These are phyloP conservation scores for Daphoenositta chrysoptera DNA, from an alignment of 2,113 vertebrate species.

Conservation along the genomic window DNA sequence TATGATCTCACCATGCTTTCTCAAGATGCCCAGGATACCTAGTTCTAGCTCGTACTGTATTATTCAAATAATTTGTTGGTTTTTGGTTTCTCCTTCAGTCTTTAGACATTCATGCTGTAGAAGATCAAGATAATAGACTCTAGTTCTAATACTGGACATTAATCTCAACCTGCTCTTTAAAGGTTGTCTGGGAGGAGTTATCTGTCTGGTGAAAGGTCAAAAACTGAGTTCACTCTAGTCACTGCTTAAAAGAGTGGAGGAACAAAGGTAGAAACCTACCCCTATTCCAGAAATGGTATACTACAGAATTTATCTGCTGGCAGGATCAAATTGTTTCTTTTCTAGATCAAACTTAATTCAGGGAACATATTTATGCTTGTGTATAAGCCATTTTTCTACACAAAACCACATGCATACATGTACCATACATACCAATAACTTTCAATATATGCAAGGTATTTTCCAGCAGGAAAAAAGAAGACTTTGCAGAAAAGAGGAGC, in stretches of 20 bases:
- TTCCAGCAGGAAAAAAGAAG: neutral
- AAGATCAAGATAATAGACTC: neutral
- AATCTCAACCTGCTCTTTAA: neutral
- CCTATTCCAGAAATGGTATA: neutral
- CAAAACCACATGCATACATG: neutral
- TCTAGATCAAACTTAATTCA: neutral
- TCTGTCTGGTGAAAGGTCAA: neutral
- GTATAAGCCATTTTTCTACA: neutral
- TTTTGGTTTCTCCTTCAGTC: neutral
- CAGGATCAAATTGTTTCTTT: neutral
- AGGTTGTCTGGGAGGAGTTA: neutral
- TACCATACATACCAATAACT: neutral
- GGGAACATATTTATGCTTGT: neutral
- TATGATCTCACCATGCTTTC: neutral
- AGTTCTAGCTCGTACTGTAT: neutral
- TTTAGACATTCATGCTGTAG: neutral
- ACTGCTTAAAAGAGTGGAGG: neutral
- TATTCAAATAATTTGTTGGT: neutral
- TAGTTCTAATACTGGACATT: neutral
- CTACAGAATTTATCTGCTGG: neutral
- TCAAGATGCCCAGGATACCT: neutral
- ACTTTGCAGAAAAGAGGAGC: neutral
- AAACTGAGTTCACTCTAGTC: neutral
- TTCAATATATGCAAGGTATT: neutral
- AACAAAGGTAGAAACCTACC: neutral